phyloP scores from a whole-genome alignment of 2,113 vertebrate genomes.

The Tragelaphus scriptus region DNA sequence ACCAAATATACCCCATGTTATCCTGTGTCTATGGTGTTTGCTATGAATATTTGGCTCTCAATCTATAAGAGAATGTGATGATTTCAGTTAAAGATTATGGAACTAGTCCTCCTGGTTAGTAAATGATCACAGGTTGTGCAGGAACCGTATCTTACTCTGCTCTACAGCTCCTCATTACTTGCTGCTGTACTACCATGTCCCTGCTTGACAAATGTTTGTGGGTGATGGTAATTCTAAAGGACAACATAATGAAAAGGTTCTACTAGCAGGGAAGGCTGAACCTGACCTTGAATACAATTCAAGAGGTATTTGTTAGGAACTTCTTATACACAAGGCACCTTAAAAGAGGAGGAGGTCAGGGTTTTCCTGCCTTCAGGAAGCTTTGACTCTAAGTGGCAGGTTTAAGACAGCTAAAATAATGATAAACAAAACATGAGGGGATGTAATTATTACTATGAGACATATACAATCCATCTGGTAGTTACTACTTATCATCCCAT shows the following conservation, averaged over 20 bases:
- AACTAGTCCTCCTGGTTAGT: neutral
- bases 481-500: neutral
- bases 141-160: neutral
- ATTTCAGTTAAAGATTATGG: neutral
- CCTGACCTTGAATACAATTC: neutral
- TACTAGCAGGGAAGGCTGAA: neutral
- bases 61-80: neutral
- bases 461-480: neutral
- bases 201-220: neutral
- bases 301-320: neutral
- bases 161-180: neutral
- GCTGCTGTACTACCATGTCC: neutral
- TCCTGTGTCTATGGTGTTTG: neutral
- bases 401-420: slow-evolving; percentile 19
- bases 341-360: neutral
- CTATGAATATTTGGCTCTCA: neutral
- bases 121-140: neutral
- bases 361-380: neutral
- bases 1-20: neutral
- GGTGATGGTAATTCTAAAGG: neutral
- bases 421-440: neutral
- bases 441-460: neutral
- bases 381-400: neutral
- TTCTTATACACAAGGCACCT: neutral
- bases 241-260: neutral